Evolutionary conservation across 2,797 vertebrate species (phyloP).

Genomic region (Triplophysa yarkandensis): DNA sequence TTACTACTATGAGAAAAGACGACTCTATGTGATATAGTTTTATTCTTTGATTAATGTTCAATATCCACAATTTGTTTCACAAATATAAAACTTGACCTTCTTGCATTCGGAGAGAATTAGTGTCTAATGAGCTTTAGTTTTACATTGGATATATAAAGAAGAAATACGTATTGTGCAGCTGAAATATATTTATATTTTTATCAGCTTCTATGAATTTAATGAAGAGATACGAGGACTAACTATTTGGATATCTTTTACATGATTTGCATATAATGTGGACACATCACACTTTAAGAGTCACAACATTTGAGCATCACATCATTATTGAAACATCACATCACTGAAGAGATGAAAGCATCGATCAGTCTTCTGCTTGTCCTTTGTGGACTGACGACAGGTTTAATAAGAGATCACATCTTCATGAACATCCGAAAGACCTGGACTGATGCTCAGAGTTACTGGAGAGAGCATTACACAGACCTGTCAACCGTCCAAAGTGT

Average conservation of each 20-base stretch:
- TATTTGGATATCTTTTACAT: not conserved
- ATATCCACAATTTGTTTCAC: no score
- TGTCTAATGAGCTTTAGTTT: no score
- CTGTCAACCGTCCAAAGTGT: constrained; percentile 23
- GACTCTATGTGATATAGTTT: no score
- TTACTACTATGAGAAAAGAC: no score
- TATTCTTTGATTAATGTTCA: no score
- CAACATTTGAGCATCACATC: not conserved
- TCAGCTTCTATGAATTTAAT: no score
- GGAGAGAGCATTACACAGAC: constrained; percentile 4
- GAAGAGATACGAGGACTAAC: no score
- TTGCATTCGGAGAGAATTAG: no score
- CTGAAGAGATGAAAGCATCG: constrained; percentile 2
- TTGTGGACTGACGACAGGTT: constrained; percentile 7
- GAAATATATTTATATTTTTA: no score
- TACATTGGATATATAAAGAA: no score
- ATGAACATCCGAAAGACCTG: not conserved
- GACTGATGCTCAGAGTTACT: constrained; percentile 4
- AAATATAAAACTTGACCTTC: no score
- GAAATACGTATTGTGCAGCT: no score
- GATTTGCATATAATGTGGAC: not conserved
- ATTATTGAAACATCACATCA: not conserved
- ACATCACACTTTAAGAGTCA: not conserved
- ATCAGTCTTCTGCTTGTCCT: not conserved
- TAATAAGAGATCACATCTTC: constrained; percentile 5